Base-by-base conservation (phyloP, 2,113 vertebrate genomes). In the Stercorarius parasiticus region DNA sequence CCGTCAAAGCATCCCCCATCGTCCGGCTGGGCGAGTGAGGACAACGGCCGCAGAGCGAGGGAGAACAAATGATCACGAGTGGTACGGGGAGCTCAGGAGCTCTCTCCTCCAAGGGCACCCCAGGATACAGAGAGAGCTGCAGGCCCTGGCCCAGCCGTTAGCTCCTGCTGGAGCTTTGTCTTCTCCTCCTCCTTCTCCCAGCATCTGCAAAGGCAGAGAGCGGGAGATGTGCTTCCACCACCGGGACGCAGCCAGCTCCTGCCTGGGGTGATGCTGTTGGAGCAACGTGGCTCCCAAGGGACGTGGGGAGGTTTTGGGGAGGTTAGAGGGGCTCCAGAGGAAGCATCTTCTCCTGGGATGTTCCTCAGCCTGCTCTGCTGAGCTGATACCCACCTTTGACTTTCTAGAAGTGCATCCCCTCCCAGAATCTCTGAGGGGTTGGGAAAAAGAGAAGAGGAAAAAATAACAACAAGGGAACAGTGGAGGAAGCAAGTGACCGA, bases 401-500 rank as follows among this genome's bases (percentile, higher is more conserved):
- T 52, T 36, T 32, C 34, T 21, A n/a, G 52, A 50, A 83, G 72
- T 6, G 2, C 11, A 25, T 20, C 38, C 8, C 26, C 16, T 70
- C 23, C 73, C 0, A 0, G 16, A 22, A 55, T 27, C 38, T 80
- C 38, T 0, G 1, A n/a, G 27, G 20, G 13, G 16, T 0, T 43
- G 49, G 52, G 19, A 29, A 66, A 86, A 86, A 52, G 38, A 42
- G 25, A 85, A 12, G 4, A 26, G 34, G 29, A 5, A 71, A 47
- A 76, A 38, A 15, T 27, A 34, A 3, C 0, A 6, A 27, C 10
- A 32, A 32, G 56, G 34, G 15, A 61, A 21, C 0, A 8, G 49
- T 1, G 40, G 79, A 85, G 15, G n/a, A 23, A 90, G 36, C 5
- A 22, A 65, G 56, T 0, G 38, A 16, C 25, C 2, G 4, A 20